Evolutionary conservation across 1,140 invertebrate genomes (phyloP).

Genomic region (Agraylea sexmaculata): DNA sequence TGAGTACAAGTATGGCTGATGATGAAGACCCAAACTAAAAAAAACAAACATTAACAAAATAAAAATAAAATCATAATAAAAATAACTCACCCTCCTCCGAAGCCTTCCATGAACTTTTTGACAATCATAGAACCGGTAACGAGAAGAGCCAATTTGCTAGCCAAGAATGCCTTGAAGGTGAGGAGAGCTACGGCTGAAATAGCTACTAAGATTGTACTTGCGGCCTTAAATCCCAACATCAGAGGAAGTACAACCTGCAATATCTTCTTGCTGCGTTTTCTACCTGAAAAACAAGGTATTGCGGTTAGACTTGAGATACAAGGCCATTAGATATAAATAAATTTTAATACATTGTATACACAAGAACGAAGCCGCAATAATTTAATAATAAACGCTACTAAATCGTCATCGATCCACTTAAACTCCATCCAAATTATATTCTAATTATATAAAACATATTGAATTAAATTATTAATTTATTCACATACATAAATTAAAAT

Average conservation of each 20-base stretch:
- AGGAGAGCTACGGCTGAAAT: constrained; percentile 44
- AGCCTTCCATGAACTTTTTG: constrained; percentile 44
- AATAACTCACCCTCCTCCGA: constrained; percentile 27
- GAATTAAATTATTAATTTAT: too few species aligned
- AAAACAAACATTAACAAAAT: constrained; percentile 4
- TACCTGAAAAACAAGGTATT: constrained; percentile 23
- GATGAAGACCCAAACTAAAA: constrained; percentile 32
- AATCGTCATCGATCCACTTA: too few species aligned
- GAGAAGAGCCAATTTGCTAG: constrained; percentile 49
- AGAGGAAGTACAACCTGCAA: constrained; percentile 47
- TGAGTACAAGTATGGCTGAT: constrained; percentile 38
- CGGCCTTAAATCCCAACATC: constrained; percentile 48
- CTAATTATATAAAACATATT: too few species aligned
- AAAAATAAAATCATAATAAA: constrained; percentile 24
- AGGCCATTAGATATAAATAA: too few species aligned
- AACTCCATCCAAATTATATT: too few species aligned
- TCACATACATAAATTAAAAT: too few species aligned
- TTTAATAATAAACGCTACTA: too few species aligned
- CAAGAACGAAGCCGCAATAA: too few species aligned
- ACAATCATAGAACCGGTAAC: constrained; percentile 43
- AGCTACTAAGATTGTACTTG: constrained; percentile 43
- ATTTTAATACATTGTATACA: too few species aligned
- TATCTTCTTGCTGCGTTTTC: constrained; percentile 39
- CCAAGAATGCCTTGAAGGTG: constrained; percentile 46
- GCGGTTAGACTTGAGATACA: too few species aligned